Percentiles rank a stretch among this genome's conserved stretches.
Evolutionary conservation across 64 coral and sea anemone genomes (phyloP).

Genomic region (Catalaphyllia jardinei): DNA sequence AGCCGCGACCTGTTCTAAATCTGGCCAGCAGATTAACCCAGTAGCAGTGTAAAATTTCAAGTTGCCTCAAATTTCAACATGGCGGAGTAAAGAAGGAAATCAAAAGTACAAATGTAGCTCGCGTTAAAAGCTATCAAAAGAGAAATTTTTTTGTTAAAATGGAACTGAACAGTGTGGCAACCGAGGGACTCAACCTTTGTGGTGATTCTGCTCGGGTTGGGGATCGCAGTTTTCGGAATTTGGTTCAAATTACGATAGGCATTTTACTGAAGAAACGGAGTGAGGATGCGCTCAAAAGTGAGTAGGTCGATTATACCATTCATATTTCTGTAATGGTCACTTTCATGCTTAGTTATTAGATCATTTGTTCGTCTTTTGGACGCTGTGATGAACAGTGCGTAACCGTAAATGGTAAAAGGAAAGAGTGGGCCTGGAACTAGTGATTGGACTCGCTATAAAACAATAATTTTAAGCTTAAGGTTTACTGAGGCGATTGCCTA

Average conservation of each 20-base stretch:
- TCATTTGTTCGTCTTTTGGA: neutral
- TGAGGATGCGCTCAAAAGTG: conserved; percentile 68
- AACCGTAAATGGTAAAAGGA: too few relatives aligned
- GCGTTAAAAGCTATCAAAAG: neutral
- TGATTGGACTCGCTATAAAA: too few relatives aligned
- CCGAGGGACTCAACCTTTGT: conserved; percentile 73
- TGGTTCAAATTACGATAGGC: conserved; percentile 73
- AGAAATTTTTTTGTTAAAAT: conserved; percentile 25
- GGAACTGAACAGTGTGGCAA: conserved; percentile 75
- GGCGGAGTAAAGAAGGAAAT: neutral
- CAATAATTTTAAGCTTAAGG: too few relatives aligned
- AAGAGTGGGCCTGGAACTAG: too few relatives aligned
- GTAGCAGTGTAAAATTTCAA: too few relatives aligned
- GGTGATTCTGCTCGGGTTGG: conserved; percentile 73
- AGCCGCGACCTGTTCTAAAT: neutral
- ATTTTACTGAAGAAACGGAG: conserved; percentile 78
- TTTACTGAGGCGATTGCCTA: too few relatives aligned
- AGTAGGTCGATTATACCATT: neutral
- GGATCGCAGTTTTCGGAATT: conserved; percentile 63
- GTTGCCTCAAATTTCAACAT: neutral
- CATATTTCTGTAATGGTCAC: neutral
- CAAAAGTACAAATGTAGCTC: neutral
- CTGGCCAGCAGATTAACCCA: neutral
- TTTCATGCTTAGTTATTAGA: neutral
- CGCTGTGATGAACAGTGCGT: neutral